Base-by-base conservation (phyloP, 2,888 invertebrate genomes). In the Mythimna lalbum region DNA sequence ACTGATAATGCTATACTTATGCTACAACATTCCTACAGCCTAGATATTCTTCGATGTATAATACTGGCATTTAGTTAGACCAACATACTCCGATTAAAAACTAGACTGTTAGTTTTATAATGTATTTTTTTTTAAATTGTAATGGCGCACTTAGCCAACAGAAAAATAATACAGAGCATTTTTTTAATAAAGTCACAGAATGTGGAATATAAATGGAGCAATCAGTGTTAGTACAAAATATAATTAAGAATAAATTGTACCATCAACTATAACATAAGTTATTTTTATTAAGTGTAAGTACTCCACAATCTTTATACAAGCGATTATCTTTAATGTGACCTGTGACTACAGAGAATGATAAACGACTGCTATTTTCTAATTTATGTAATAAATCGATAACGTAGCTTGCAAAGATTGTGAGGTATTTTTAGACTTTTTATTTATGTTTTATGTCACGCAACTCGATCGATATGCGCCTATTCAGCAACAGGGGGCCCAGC, bases 281-380 rank as follows among this genome's bases (percentile, higher is more conserved):
- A 61, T 55, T 43, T 73, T 76, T 21, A 47, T 76, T 53, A 66
- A 12, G 33, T 47, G 59, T 66, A 10, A 6, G 3, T 19, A 17
- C n/a, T 66, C 12, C 12, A 61, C 43, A 50, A 73, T 80, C 66
- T 66, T 4, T n/a, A 23, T 43, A 53, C 12, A 31, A 36, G 27
- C 9, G 50, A 63, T 52, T 60, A 66, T 10, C 21, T 64, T 53
- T 65, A 55, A 69, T 57, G 23, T 69, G 68, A 76, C 70, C 60
- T 75, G 62, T 82, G 69, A 76, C 81, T 73, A 69, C 55, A 68
- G n/a, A 57, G 57, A 43, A 70, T 69, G 73, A 83, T 83, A 80
- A 80, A 73, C 31, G 31, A 49, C 27, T 17, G 10, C 10, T 39
- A 52, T 70, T 52, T 63, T 31, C 55, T 74, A 55, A 61, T 52